phyloP scores from a whole-genome alignment of 2,888 invertebrate genomes.

The Nephrocerus scutellatus region DNA sequence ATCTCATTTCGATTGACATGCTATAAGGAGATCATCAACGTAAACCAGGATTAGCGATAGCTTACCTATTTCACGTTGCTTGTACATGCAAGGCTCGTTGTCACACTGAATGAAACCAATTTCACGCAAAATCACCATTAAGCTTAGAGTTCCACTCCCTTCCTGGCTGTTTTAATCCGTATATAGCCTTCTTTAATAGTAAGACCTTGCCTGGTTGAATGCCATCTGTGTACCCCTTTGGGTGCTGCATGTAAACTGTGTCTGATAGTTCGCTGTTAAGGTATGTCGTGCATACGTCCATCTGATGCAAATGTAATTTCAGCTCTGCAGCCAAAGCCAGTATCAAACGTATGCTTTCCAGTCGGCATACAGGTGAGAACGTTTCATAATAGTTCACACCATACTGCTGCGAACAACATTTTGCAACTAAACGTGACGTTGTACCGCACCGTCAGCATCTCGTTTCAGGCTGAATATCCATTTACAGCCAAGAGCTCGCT shows the following conservation, averaged over 20 bases:
- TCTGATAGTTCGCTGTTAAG: constrained; percentile 19
- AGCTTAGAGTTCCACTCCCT: too few species aligned
- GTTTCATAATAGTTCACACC: constrained; percentile 19
- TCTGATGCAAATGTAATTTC: constrained; percentile 19
- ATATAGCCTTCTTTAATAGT: too few species aligned
- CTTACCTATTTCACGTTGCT: constrained; percentile 1
- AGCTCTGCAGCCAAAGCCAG: constrained; percentile 19
- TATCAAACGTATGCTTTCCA: constrained; percentile 17
- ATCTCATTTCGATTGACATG: constrained; percentile 10
- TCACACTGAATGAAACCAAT: constrained; percentile 16
- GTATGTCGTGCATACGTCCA: constrained; percentile 21
- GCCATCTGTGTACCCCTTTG: constrained; percentile 11
- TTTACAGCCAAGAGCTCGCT: constrained; percentile 15
- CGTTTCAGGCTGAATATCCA: constrained; percentile 20
- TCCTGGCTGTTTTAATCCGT: too few species aligned
- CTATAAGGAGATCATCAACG: constrained; percentile 18
- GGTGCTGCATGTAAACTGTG: constrained; percentile 19
- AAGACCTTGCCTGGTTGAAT: constrained; percentile 10
- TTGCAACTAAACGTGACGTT: constrained; percentile 17
- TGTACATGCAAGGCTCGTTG: constrained; percentile 18
- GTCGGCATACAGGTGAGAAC: constrained; percentile 20
- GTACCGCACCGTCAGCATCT: constrained; percentile 15
- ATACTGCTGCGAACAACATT: constrained; percentile 16
- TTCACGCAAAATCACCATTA: constrained; percentile 7
- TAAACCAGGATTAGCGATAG: constrained; percentile 14